These are phyloP conservation scores for Crotalus viridis DNA, from an alignment of 2,113 vertebrate species.

Conservation along the genomic window DNA sequence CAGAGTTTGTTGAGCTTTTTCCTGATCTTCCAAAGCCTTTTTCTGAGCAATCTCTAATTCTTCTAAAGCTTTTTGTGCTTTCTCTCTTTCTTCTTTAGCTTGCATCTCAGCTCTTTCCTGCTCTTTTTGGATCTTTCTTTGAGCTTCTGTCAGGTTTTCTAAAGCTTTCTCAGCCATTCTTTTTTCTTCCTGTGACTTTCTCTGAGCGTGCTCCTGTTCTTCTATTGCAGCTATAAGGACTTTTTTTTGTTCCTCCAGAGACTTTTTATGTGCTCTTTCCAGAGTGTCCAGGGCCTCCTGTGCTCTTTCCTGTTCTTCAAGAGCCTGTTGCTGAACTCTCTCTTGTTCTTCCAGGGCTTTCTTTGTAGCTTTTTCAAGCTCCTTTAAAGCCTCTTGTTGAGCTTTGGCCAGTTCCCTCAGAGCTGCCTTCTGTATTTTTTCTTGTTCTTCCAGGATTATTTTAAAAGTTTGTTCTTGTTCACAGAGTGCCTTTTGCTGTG, in stretches of 20 bases:
- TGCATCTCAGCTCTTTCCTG: not conserved
- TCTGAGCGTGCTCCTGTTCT: not conserved
- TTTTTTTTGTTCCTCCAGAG: not conserved
- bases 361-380: not conserved
- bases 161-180: not conserved
- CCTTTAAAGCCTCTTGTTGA: conserved; percentile 7
- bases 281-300: not conserved
- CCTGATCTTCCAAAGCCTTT: not conserved
- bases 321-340: not conserved
- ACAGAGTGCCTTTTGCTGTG: conserved; percentile 8
- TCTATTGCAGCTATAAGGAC: conserved; percentile 5
- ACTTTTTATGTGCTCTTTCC: not conserved
- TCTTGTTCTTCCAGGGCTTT: conserved; percentile 1
- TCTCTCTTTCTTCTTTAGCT: not conserved
- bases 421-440: not conserved
- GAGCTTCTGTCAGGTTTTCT: conserved; percentile 3
- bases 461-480: conserved; percentile 5
- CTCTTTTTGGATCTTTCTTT: not conserved
- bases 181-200: not conserved
- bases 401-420: conserved; percentile 22
- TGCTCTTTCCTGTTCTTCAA: not conserved
- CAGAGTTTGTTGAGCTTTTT: not conserved
- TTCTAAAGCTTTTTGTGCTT: not conserved
- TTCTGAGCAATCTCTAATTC: not conserved
- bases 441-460: not conserved